Evolutionary conservation across 2,113 vertebrate species (phyloP).

Genomic region (Nothocercus julius): DNA sequence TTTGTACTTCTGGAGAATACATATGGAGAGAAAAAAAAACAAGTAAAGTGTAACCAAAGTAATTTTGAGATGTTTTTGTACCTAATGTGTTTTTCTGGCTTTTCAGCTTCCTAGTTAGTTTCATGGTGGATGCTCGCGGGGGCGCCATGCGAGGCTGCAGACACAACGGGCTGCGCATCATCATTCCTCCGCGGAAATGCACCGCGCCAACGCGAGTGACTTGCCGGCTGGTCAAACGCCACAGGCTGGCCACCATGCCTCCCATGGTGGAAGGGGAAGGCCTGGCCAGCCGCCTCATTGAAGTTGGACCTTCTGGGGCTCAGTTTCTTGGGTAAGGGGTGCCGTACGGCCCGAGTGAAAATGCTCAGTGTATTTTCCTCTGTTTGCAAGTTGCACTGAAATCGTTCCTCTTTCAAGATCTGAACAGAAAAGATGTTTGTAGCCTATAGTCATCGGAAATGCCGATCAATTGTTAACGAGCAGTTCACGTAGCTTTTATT

Average conservation of each 20-base stretch:
- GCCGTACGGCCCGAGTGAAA: background rate
- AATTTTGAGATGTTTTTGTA: accelerated
- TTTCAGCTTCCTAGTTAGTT: constrained; percentile 96
- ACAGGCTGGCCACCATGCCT: constrained; percentile 95
- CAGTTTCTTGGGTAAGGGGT: constrained; percentile 97
- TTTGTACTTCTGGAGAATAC: constrained; percentile 8
- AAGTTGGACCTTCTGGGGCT: constrained; percentile 95
- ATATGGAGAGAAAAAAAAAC: background rate
- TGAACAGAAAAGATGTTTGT: background rate
- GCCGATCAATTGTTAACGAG: background rate
- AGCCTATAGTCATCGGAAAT: accelerated
- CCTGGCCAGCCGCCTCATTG: constrained; percentile 91
- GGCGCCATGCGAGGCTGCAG: constrained; percentile 97
- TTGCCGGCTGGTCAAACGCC: constrained; percentile 94
- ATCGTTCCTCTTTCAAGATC: background rate
- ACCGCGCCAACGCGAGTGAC: constrained; percentile 94
- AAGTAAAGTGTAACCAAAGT: background rate
- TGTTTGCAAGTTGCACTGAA: background rate
- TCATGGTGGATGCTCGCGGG: constrained; percentile 98
- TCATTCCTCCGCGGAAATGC: constrained; percentile 95
- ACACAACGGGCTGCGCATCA: constrained; percentile 94
- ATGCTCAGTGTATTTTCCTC: accelerated
- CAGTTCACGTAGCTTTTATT: background rate
- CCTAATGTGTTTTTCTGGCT: constrained; percentile 10
- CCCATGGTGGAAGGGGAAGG: constrained; percentile 97